These are phyloP conservation scores for Gryllus longicercus DNA, from an alignment of 2,888 invertebrate genomes.

Conservation along the genomic window DNA sequence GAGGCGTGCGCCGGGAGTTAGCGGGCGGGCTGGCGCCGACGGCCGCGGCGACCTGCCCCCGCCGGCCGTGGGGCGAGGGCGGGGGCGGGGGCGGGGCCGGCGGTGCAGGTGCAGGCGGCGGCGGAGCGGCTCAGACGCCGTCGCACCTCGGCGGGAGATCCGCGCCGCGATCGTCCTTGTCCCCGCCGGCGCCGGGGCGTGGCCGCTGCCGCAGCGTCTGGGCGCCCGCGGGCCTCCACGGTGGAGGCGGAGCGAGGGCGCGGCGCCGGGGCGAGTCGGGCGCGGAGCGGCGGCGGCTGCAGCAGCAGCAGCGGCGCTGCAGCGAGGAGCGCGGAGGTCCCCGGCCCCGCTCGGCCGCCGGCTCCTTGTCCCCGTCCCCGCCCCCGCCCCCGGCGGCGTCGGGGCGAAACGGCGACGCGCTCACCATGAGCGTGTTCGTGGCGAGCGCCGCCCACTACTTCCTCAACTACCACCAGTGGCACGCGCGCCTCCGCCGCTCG, in stretches of 20 bases:
- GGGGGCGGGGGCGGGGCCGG: too few relatives aligned
- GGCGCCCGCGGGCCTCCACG: neutral
- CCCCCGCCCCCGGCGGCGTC: neutral
- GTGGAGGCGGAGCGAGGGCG: neutral
- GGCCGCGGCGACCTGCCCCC: too few relatives aligned
- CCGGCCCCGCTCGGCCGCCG: constrained; percentile 19
- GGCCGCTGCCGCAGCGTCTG: too few relatives aligned
- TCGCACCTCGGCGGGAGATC: too few relatives aligned
- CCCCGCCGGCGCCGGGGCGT: too few relatives aligned
- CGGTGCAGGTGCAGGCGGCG: too few relatives aligned
- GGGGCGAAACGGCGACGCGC: neutral
- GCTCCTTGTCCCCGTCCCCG: constrained; percentile 24
- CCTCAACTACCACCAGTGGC: constrained; percentile 31
- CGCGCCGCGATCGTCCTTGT: too few relatives aligned
- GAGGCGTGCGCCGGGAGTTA: too few relatives aligned
- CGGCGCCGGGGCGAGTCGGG: neutral
- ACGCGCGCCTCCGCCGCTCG: constrained; percentile 26
- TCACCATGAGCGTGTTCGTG: constrained; percentile 26
- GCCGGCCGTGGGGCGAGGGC: too few relatives aligned
- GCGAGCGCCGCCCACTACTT: constrained; percentile 29
- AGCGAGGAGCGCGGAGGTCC: constrained; percentile 18
- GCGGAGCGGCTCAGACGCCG: too few relatives aligned
- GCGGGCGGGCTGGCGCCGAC: too few relatives aligned
- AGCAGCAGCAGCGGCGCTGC: constrained; percentile 18
- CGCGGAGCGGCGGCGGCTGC: neutral